A percentile compares a stretch with the other conserved stretches of the same genome.
phyloP scores from a whole-genome alignment of 1,140 invertebrate genomes.

The Theocolax elegans region DNA sequence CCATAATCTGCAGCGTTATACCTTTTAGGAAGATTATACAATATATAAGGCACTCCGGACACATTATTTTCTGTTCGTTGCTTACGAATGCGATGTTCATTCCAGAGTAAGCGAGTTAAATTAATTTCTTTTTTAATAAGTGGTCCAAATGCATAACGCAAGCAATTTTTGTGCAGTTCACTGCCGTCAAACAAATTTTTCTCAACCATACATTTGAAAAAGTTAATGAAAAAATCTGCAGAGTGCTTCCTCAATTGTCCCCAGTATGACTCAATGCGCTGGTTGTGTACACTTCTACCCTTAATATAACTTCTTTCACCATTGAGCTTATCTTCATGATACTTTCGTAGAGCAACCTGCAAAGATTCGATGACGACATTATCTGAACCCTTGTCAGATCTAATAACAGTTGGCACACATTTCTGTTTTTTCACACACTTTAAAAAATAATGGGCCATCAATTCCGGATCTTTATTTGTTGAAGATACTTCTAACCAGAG shows the following conservation, averaged over 20 bases:
- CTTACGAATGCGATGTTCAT: conserved; percentile 29
- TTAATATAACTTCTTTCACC: no score
- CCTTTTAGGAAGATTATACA: conserved; percentile 7
- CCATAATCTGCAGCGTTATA: not conserved
- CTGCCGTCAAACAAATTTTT: conserved; percentile 18
- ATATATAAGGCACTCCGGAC: conserved; percentile 7
- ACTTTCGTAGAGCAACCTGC: no score
- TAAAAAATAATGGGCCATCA: no score
- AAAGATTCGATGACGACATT: no score
- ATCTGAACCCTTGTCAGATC: no score
- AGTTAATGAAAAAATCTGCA: conserved; percentile 27
- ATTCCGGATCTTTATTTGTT: no score
- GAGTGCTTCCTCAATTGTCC: conserved; percentile 19
- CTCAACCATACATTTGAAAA: conserved; percentile 17
- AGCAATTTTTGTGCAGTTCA: conserved; percentile 17
- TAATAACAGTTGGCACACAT: no score
- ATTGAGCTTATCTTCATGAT: no score
- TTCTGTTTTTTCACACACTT: no score
- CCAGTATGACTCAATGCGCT: no score
- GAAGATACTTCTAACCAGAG: no score
- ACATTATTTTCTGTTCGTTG: conserved; percentile 20
- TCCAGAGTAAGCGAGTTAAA: conserved; percentile 8
- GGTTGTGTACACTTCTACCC: no score
- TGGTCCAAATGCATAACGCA: conserved; percentile 27
- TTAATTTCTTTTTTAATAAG: conserved; percentile 17